Conservation (phyloP, 2,797 vertebrate genomes). For the Rhincodon typus region DNA sequence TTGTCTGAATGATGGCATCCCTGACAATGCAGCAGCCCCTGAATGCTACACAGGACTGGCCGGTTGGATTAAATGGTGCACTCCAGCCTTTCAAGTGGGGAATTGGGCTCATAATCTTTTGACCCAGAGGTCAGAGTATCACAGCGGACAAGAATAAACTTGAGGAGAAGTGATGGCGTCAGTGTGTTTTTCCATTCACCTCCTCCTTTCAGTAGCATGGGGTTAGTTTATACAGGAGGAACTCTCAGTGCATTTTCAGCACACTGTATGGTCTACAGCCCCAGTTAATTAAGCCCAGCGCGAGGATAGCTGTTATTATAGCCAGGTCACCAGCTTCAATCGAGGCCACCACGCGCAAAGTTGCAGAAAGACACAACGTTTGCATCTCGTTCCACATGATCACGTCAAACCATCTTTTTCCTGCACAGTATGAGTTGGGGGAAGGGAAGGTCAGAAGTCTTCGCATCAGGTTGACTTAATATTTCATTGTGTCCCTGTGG, state of each 20-base stretch:
- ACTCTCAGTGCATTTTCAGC: background rate
- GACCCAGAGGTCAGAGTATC: background rate
- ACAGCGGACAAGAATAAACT: background rate
- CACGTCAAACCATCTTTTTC: background rate
- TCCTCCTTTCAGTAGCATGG: background rate
- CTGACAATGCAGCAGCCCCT: background rate
- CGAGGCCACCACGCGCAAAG: no score
- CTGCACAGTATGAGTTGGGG: background rate
- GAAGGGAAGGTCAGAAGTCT: background rate
- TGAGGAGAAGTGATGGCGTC: background rate
- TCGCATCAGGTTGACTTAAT: background rate
- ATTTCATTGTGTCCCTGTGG: background rate
- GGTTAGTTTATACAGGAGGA: background rate
- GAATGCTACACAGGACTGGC: background rate
- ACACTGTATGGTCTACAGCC: background rate
- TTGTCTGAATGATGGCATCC: no score
- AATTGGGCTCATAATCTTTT: background rate
- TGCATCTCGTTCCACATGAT: background rate
- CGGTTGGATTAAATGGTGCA: background rate
- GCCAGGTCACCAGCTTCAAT: background rate
- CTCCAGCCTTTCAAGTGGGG: background rate
- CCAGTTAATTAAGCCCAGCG: background rate
- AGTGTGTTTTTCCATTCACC: background rate
- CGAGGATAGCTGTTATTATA: background rate
- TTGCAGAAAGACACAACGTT: background rate